Conservation (phyloP, 1,140 invertebrate species). For the Dendrolimus kikuchii region DNA sequence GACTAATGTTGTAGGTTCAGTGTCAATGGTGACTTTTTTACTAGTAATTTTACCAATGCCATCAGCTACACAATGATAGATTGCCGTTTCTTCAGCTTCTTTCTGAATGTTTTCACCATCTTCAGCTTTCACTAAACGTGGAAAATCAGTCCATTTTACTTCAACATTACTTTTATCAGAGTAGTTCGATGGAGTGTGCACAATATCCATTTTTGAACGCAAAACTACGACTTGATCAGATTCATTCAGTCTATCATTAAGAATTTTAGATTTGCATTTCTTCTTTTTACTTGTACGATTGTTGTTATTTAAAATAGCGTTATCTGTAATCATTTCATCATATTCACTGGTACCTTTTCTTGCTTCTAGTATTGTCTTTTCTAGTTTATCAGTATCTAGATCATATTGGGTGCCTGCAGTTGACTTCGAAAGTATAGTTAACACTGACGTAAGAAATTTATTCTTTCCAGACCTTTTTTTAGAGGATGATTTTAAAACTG, state of each 20-base stretch:
- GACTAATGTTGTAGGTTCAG: constrained; percentile 25
- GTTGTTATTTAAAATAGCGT: neutral
- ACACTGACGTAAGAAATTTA: constrained; percentile 31
- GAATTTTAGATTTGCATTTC: constrained; percentile 29
- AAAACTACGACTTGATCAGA: constrained; percentile 26
- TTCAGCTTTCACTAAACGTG: constrained; percentile 3
- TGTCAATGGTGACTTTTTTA: constrained; percentile 4
- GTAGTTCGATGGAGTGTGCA: constrained; percentile 28
- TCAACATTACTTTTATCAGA: constrained; percentile 15
- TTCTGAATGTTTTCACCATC: constrained; percentile 6
- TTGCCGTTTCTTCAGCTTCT: constrained; percentile 6
- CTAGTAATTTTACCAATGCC: neutral
- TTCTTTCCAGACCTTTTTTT: constrained; percentile 25
- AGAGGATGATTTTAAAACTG: constrained; percentile 14
- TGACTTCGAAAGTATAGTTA: constrained; percentile 36
- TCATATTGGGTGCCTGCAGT: constrained; percentile 38
- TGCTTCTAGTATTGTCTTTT: constrained; percentile 7
- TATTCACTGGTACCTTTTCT: neutral
- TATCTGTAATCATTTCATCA: too few species aligned
- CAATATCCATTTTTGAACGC: constrained; percentile 31
- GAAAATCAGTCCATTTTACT: constrained; percentile 9
- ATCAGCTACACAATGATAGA: too few species aligned
- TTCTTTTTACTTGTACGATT: constrained; percentile 1
- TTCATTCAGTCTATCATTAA: constrained; percentile 20
- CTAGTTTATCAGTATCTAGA: constrained; percentile 9